Evolutionary conservation across 2,888 invertebrate genomes (phyloP).

Genomic region (Papilio gigon): DNA sequence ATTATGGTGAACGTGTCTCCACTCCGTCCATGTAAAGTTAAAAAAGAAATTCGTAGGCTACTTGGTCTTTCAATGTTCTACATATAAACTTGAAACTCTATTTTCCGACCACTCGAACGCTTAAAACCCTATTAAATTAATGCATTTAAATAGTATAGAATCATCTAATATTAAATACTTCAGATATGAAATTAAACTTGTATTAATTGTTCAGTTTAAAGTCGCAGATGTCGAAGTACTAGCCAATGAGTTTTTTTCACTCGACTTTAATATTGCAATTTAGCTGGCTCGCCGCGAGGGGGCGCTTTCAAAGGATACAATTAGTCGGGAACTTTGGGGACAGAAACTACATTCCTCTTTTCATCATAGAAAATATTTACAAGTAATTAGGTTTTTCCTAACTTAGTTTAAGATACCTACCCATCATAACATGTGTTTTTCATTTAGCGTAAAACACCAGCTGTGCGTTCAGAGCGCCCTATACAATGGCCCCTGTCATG

Average conservation of each 20-base stretch:
- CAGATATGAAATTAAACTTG: not conserved
- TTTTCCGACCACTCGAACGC: not conserved
- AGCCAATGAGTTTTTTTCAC: conserved; percentile 47
- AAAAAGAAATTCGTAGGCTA: no score
- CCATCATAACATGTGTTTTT: not conserved
- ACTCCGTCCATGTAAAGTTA: no score
- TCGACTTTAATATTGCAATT: conserved; percentile 48
- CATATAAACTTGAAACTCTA: no score
- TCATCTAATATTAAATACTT: not conserved
- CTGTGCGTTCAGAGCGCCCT: conserved; percentile 14
- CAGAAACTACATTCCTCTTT: conserved; percentile 27
- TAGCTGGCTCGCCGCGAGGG: conserved; percentile 49
- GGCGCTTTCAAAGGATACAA: conserved; percentile 61
- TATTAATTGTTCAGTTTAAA: conserved; percentile 20
- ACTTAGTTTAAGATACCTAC: not conserved
- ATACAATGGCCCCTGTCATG: conserved; percentile 56
- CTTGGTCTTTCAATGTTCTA: no score
- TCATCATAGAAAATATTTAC: not conserved
- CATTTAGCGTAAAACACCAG: conserved; percentile 16
- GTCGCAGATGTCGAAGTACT: conserved; percentile 58
- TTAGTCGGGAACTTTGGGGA: conserved; percentile 37
- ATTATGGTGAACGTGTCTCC: no score
- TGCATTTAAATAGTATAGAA: not conserved
- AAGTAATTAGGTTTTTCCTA: not conserved
- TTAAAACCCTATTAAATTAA: not conserved